Evolutionary conservation across 1,140 invertebrate species (phyloP).

Genomic region (Heterodera carotae): DNA sequence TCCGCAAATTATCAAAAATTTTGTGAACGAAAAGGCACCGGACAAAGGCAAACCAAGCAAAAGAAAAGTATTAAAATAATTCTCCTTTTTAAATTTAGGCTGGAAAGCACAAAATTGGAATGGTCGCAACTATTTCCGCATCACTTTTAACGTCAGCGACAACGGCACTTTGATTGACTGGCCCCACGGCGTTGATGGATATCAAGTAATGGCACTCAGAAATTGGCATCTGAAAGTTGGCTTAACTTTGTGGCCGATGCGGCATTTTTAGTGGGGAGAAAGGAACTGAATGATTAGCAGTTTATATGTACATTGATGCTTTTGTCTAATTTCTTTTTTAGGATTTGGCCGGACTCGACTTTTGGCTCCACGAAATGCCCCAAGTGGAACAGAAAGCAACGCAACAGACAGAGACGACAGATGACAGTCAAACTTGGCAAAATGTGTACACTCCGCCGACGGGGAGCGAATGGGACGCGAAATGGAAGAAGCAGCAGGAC

Average conservation of each 20-base stretch:
- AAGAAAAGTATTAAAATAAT: not conserved
- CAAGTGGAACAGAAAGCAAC: constrained; percentile 21
- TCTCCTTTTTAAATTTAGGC: constrained; percentile 21
- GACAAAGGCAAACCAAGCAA: constrained; percentile 25
- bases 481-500: constrained; percentile 1
- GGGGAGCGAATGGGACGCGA: not conserved
- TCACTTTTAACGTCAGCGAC: constrained; percentile 29
- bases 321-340: constrained; percentile 7
- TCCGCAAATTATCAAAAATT: constrained; percentile 40
- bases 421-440: constrained; percentile 13
- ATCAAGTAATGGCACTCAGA: constrained; percentile 6
- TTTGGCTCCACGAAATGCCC: constrained; percentile 31
- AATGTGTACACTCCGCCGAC: constrained; percentile 3
- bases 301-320: too few species aligned
- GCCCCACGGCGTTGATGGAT: constrained; percentile 30
- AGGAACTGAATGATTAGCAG: too few species aligned
- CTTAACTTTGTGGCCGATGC: too few species aligned
- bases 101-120: constrained; percentile 36
- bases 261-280: too few species aligned
- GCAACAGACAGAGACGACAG: not conserved
- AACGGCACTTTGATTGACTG: constrained; percentile 27
- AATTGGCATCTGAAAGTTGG: not conserved
- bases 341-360: constrained; percentile 21
- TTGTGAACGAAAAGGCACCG: constrained; percentile 19
- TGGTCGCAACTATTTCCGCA: constrained; percentile 34